These are phyloP conservation scores for Chromobotia macracanthus DNA, from an alignment of 2,797 vertebrate species.

Conservation along the genomic window DNA sequence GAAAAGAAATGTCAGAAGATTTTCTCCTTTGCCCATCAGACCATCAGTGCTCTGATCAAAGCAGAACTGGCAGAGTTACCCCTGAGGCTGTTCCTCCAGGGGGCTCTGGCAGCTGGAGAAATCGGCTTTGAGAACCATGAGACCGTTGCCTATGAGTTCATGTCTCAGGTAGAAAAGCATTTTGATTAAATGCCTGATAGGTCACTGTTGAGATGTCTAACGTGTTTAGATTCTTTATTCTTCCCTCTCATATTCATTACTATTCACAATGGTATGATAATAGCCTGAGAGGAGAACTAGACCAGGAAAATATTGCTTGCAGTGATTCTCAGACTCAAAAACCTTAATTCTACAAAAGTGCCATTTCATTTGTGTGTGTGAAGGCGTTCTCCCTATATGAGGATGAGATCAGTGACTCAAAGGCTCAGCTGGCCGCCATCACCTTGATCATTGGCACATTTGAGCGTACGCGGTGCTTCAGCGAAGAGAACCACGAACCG, in stretches of 20 bases:
- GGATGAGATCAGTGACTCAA: constrained; percentile 98
- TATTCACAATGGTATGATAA: constrained; percentile 15
- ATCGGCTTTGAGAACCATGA: constrained; percentile 98
- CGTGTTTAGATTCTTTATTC: not conserved
- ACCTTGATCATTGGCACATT: constrained; percentile 97
- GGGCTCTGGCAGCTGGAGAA: constrained; percentile 93
- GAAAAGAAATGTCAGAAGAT: constrained; percentile 99
- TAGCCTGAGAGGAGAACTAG: constrained; percentile 15
- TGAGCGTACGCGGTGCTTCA: constrained; percentile 95
- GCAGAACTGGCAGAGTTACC: constrained; percentile 95
- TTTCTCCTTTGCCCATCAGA: constrained; percentile 97
- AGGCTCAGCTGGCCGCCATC: constrained; percentile 97
- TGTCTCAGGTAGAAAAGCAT: constrained; percentile 89
- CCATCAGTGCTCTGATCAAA: constrained; percentile 97
- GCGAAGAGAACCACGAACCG: constrained; percentile 98
- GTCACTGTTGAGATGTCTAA: not conserved
- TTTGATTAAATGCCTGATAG: constrained; percentile 13
- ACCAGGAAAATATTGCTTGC: not conserved
- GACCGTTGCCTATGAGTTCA: constrained; percentile 97
- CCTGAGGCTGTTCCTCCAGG: constrained; percentile 94
- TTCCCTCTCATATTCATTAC: constrained; percentile 1
- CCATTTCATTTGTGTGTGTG: constrained; percentile 6
- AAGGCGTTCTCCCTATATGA: constrained; percentile 98
- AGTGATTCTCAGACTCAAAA: not conserved
- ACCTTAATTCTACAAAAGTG: not conserved